Conservation (phyloP, 1,140 invertebrate genomes). For the Magallana ariakensis region DNA sequence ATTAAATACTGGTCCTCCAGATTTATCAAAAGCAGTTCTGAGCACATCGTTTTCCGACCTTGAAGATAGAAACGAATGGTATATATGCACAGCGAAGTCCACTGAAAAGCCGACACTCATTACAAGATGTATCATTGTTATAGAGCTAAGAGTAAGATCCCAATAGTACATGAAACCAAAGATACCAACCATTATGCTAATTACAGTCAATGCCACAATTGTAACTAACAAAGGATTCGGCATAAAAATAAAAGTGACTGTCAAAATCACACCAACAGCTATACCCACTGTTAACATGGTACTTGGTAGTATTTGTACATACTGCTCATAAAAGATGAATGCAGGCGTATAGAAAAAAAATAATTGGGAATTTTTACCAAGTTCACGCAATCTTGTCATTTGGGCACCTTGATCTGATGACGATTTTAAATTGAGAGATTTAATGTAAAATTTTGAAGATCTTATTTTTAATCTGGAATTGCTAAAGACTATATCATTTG, state of each 20-base stretch:
- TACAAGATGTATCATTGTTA: conserved; percentile 95
- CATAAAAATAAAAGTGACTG: conserved; percentile 43
- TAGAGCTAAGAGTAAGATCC: conserved; percentile 29
- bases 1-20: conserved; percentile 96
- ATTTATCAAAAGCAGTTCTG: conserved; percentile 90
- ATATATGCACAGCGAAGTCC: conserved; percentile 98
- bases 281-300: conserved; percentile 95
- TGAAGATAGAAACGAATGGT: conserved; percentile 96
- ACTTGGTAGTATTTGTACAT: conserved; percentile 94
- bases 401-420: conserved; percentile 56
- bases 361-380: conserved; percentile 49
- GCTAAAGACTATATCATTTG: conserved; percentile 92
- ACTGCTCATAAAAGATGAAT: conserved; percentile 82
- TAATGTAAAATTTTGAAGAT: conserved; percentile 71
- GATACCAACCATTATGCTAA: conserved; percentile 39
- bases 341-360: conserved; percentile 62
- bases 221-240: conserved; percentile 40
- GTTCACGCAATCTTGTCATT: conserved; percentile 65
- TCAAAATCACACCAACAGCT: conserved; percentile 92
- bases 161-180: conserved; percentile 47
- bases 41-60: conserved; percentile 84
- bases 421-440: conserved; percentile 48
- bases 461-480: conserved; percentile 89
- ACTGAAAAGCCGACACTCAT: conserved; percentile 99
- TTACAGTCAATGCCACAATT: conserved; percentile 34